Evolutionary conservation across 2,797 vertebrate species (phyloP), one percentile per base, ranked within the genome.

Genomic region (Brotula barbata): DNA sequence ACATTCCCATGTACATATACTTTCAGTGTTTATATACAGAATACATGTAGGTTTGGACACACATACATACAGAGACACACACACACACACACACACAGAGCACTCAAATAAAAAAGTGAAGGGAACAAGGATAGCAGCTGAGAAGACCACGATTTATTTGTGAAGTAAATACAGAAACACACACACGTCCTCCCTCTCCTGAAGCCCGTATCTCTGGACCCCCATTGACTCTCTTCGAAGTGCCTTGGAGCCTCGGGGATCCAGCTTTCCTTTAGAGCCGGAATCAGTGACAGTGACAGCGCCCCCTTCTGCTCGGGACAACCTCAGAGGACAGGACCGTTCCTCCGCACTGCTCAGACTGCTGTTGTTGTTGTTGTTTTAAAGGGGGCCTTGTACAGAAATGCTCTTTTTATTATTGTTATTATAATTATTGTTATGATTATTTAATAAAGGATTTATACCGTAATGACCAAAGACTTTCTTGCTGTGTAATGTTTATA

Each of bases 371-470:
- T 88, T 78, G 77, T 87, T 28, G 25, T 28, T 89, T 85, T 77
- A 75, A 85, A 88, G 86, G 89, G 88, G 85, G 86, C 85, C 88
- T 91, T 92, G 91, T 92, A 92, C 90, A 92, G 89, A 89, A 91
- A 90, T 89, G 82, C 85, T 89, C 87, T 92, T 92, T 92, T 91
- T 92, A 92, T 92, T 85, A 90, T 91, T 86, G 89, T 91, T 83
- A 91, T 89, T 88, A 91, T 92, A 88, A 89, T 92, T 90, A 90
- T 90, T 91, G 89, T 91, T 89, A 81, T 90, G 87, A 90, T 92
- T 92, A 93, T 93, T 99, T 99, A 98, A 98, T 99, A 98, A 99
- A 99, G 88, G 88, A 91, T 92, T 91, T 92, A 90, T 92, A 92
- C 90, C 89, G 83, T 87, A 89, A 70, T 16, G 20, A 62, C 8